Evolutionary conservation across 2,113 vertebrate genomes (phyloP), one percentile per base, ranked within the genome.

Genomic region (Maylandia zebra): DNA sequence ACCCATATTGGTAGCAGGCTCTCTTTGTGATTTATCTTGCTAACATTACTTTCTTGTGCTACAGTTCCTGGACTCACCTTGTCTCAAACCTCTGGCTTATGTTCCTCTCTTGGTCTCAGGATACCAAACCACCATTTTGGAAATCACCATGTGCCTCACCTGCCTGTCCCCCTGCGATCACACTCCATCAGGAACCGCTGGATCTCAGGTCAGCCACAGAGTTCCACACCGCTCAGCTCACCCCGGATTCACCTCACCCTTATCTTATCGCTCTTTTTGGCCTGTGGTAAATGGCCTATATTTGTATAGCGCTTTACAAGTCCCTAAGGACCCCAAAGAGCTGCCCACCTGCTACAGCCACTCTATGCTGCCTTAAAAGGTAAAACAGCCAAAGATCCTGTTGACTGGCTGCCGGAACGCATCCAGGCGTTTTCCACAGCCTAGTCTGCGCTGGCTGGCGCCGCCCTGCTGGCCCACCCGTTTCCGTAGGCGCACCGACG

Each of bases 401-500:
- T 53, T 53, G 52, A 53, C 19, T 45, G 43, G 43, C 43, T 45
- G 43, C 43, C 3, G 43, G 13, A 14, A 45, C 13, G 3, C 3
- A 4, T 45, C 43, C 43, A 45, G 43, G 43, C 1, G 3, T 45
- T 45, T 45, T 14, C 43, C 6, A 1, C 13, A 45, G 43, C 2
- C 6, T 1, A 45, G 3, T 45, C 43, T 45, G 43, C 0, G 43
- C 43, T 45, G 43, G 3, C 43, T 4, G 43, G 4, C 2, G 43
- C 43, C 0, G 12, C 41, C 41, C 34, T 36, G 30, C 30, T 32
- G 30, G 30, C 30, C 30, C 30, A 32, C 38, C 12, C 5, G 3
- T 2, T 43, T 43, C 12, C 2, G 1, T 43, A 1, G 5, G 41
- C 5, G 1, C 41, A 43, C 41, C 5, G 41, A 43, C 0, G 41